Evolutionary conservation across 2,113 vertebrate genomes (phyloP), one percentile per base, ranked within the genome.

Genomic region (Cynocephalus volans): DNA sequence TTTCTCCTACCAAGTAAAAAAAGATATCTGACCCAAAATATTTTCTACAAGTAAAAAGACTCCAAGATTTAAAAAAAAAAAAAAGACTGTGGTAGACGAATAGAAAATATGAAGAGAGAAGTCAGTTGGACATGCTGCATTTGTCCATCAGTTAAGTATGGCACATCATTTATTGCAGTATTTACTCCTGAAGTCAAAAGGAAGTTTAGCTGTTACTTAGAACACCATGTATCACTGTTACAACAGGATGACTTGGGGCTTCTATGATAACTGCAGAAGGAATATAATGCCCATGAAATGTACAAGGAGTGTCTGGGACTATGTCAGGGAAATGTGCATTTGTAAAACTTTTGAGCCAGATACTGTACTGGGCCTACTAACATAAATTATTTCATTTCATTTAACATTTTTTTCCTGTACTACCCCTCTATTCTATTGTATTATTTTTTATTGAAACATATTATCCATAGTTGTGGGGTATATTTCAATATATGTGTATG

Each of bases 21-120:
- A 82, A 89, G 48, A 17, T 87, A 65, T 58, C 41, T 72, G n/a
- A 80, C 88, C 36, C 26, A 64, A 75, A 87, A 79, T 88, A 79
- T 79, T 62, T 92, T 56, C 24, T 48, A 18, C 18, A 26, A 41
- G 45, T 76, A 80, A 96, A 79, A 93, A 48, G 45, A 48, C 14
- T 75, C 45, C 24, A 88, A 33, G 31, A 33, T 45, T 50, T 72
- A 36, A n/a, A n/a, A n/a, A n/a, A n/a, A n/a, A n/a, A n/a, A n/a
- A n/a, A n/a, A n/a, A n/a, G n/a, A n/a, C n/a, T 31, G 1, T 24
- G 21, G 6, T 58, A 6, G 36, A 33, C 21, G 17, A 72, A 36
- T 36, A 33, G 45, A 19, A 89, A 95, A 84, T 28, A n/a, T 33
- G 52, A 89, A 86, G 33, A n/a, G 4, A n/a, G 21, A 87, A 24